These are phyloP conservation scores for Sebastes umbrosus DNA, from an alignment of 2,797 vertebrate genomes.

Conservation along the genomic window DNA sequence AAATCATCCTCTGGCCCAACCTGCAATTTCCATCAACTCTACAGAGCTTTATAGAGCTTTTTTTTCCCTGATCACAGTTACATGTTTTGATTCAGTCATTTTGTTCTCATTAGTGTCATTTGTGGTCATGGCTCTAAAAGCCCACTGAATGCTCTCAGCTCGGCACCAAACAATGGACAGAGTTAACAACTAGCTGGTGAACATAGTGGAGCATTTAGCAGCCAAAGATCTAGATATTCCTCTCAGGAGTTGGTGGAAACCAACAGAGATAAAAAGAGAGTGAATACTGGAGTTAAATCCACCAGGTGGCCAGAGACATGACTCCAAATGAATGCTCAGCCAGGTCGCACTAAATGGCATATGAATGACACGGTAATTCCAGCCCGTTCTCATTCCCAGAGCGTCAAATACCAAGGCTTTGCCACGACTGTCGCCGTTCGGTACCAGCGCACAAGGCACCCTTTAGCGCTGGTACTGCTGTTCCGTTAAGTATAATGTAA, in stretches of 20 bases:
- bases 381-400: too few species aligned
- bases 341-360: too few species aligned
- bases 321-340: too few species aligned
- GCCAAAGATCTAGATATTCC: not conserved
- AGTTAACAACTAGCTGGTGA: not conserved
- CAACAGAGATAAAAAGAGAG: not conserved
- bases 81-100: not conserved
- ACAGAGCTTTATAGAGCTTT: not conserved
- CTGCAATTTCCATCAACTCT: not conserved
- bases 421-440: rapidly evolving
- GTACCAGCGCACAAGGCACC: too few species aligned
- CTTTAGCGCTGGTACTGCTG: too few species aligned
- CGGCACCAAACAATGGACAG: not conserved
- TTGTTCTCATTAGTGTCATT: not conserved
- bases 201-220: not conserved
- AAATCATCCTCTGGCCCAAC: not conserved
- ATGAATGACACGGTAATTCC: too few species aligned
- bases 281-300: not conserved
- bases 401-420: too few species aligned
- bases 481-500: too few species aligned
- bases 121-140: not conserved
- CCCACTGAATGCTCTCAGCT: too few species aligned
- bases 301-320: too few species aligned
- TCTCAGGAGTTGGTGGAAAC: not conserved
- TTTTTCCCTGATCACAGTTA: not conserved